phyloP scores from a whole-genome alignment of 2,113 vertebrate species.

The Saccopteryx leptura region DNA sequence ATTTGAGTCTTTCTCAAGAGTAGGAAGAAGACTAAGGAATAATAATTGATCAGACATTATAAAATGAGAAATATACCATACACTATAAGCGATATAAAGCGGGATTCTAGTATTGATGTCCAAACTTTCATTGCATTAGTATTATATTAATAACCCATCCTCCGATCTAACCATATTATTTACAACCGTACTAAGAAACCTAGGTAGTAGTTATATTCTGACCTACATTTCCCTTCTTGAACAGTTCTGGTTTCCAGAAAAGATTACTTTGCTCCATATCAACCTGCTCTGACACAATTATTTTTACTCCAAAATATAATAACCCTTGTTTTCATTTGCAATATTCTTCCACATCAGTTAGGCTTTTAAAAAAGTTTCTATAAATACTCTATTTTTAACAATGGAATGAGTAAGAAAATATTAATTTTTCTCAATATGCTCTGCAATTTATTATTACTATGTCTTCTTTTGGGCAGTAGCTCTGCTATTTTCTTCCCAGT shows the following conservation, averaged over 20 bases:
- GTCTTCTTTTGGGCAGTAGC: not conserved
- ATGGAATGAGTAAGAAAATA: not conserved
- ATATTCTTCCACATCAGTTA: not conserved
- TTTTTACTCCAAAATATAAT: not conserved
- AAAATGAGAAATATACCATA: not conserved
- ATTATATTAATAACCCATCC: not conserved
- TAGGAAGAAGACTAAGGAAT: not conserved
- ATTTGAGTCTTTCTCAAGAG: not conserved
- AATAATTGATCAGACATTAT: not conserved
- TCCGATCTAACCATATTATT: not conserved
- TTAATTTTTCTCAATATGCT: not conserved
- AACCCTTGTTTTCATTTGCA: not conserved
- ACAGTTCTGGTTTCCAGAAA: not conserved
- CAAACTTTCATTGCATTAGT: not conserved
- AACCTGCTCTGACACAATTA: not conserved
- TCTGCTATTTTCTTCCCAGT: slow-evolving; percentile 7
- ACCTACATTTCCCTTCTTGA: not conserved
- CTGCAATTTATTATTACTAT: slow-evolving; percentile 20
- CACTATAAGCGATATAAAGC: not conserved
- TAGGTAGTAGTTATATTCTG: not conserved
- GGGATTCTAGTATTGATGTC: not conserved
- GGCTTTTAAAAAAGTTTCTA: not conserved
- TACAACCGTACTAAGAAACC: not conserved
- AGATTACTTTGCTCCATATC: not conserved
- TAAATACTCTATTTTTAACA: slow-evolving; percentile 13